Percentiles rank a stretch among this genome's conserved stretches.
These are phyloP conservation scores for Drosophila navojoa DNA, from an alignment of 1,140 invertebrate genomes.

Conservation along the genomic window DNA sequence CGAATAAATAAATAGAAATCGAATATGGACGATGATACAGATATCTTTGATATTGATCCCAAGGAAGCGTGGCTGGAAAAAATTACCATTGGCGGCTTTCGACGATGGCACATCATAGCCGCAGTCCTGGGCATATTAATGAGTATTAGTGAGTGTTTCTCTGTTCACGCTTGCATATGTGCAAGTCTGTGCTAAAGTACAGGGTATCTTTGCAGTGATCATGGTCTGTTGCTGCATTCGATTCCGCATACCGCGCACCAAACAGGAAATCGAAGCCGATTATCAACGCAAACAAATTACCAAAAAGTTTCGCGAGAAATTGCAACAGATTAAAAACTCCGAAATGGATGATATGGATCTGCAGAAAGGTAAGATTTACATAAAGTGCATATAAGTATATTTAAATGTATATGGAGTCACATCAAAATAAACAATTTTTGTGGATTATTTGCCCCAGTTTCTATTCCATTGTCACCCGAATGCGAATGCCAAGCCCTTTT, in stretches of 20 bases:
- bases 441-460: slow-evolving; percentile 62
- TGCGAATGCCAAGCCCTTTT: slow-evolving; percentile 70
- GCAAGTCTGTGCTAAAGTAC: too few relatives aligned
- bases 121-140: slow-evolving; percentile 85
- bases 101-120: slow-evolving; percentile 88
- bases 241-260: slow-evolving; percentile 94
- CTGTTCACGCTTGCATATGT: background rate
- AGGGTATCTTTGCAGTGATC: slow-evolving; percentile 85
- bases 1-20: background rate
- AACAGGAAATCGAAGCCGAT: slow-evolving; percentile 96
- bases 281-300: slow-evolving; percentile 93
- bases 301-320: slow-evolving; percentile 90
- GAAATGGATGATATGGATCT: slow-evolving; percentile 94
- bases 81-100: slow-evolving; percentile 85
- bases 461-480: slow-evolving; percentile 53
- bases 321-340: slow-evolving; percentile 91
- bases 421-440: slow-evolving; percentile 37
- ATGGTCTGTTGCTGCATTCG: slow-evolving; percentile 93
- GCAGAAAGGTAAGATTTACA: slow-evolving; percentile 87
- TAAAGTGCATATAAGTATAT: background rate
- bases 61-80: slow-evolving; percentile 86
- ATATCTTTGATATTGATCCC: slow-evolving; percentile 61
- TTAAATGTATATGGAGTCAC: background rate
- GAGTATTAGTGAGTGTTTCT: slow-evolving; percentile 56
- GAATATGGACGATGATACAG: slow-evolving; percentile 64